Evolutionary conservation across 2,797 vertebrate species (phyloP).

Genomic region (Rhinoraja longicauda): DNA sequence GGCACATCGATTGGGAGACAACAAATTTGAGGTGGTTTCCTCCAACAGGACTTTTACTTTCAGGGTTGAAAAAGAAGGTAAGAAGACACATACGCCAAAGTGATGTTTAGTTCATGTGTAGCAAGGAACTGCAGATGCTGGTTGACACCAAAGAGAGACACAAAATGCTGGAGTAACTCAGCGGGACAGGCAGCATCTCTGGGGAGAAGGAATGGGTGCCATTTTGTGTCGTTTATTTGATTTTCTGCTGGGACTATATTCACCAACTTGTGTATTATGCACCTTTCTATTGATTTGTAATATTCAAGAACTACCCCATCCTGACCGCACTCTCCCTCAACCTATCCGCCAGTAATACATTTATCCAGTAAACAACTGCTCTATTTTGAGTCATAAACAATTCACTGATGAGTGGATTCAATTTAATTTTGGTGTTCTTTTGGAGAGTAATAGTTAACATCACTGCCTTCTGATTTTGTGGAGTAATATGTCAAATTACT

Average conservation of each 20-base stretch:
- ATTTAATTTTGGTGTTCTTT: not conserved
- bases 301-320: too few species aligned
- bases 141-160: too few species aligned
- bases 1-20: slow-evolving; percentile 75
- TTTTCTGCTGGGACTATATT: not conserved
- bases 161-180: too few species aligned
- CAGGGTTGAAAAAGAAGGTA: slow-evolving; percentile 88
- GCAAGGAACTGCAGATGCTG: too few species aligned
- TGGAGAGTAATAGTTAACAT: not conserved
- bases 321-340: too few species aligned
- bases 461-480: not conserved
- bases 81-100: slow-evolving; percentile 33
- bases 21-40: slow-evolving; percentile 88
- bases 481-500: not conserved
- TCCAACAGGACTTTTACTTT: slow-evolving; percentile 82
- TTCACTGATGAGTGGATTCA: not conserved
- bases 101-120: not conserved
- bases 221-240: too few species aligned
- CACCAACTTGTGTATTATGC: not conserved
- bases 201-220: too few species aligned
- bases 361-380: not conserved
- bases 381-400: not conserved
- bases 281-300: not conserved
- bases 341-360: not conserved
- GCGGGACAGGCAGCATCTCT: too few species aligned